These are phyloP conservation scores for Odontomyia ornata DNA, from an alignment of 2,888 invertebrate species.

Conservation along the genomic window DNA sequence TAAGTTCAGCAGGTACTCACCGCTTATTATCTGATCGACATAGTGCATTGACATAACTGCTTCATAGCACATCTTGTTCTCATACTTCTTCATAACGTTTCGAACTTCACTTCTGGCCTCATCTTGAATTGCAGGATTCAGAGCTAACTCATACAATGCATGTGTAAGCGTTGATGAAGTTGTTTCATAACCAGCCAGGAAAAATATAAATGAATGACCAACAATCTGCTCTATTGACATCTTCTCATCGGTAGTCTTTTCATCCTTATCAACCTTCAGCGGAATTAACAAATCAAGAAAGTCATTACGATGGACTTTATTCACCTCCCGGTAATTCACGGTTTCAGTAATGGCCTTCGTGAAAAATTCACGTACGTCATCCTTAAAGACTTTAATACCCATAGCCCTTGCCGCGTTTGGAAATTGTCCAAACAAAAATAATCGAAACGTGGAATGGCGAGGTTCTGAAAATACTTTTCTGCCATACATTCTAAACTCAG, in stretches of 20 bases:
- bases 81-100: conserved; percentile 58
- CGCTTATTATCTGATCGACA: conserved; percentile 63
- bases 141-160: conserved; percentile 64
- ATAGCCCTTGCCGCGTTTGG: not conserved
- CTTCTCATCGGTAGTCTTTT: conserved; percentile 30
- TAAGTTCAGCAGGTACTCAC: not conserved
- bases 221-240: conserved; percentile 65
- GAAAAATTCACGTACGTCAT: conserved; percentile 57
- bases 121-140: conserved; percentile 63
- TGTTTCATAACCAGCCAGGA: conserved; percentile 68
- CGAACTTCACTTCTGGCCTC: conserved; percentile 63
- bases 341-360: conserved; percentile 60
- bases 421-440: not conserved
- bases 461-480: conserved; percentile 28
- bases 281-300: conserved; percentile 66
- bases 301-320: conserved; percentile 62
- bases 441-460: not conserved
- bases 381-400: not conserved
- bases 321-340: conserved; percentile 59
- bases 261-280: conserved; percentile 54
- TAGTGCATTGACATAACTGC: conserved; percentile 65
- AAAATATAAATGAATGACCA: conserved; percentile 68
- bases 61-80: conserved; percentile 64
- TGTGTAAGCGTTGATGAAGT: conserved; percentile 61
- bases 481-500: conserved; percentile 58